Evolutionary conservation across 2,797 vertebrate genomes (phyloP), one percentile per base, ranked within the genome.

Genomic region (Takifugu ocellatus): DNA sequence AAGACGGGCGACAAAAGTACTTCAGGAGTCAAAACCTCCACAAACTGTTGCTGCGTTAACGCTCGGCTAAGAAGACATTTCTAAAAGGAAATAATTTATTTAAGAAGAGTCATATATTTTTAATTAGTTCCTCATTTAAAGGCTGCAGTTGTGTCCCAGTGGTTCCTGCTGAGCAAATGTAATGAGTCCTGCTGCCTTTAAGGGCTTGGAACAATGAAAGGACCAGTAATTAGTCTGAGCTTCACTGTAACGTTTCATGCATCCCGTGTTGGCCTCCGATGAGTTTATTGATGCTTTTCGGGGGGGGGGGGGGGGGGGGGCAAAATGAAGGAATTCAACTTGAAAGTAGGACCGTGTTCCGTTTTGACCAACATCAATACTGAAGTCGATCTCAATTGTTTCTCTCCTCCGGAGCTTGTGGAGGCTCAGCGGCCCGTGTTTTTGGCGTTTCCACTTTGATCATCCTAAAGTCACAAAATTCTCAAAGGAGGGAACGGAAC

Each of bases 141-240:
- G 29, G 46, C 49, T 48, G 59, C 56, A 58, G 56, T 49, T 36
- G 39, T 46, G 47, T 59, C 60, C 51, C 51, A 6, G 36, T 25
- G 55, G 55, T 45, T 63, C 43, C 45, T 59, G 56, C 8, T 43
- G 49, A 63, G 56, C 45, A 58, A 53, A 60, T 76, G 46, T 68
- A 74, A 74, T 63, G 55, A 68, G 56, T 63, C 57, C 43, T 62
- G 57, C 62, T 52, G 56, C 64, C 48, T 73, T 64, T 49, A 69
- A 61, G 55, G 36, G 57, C 51, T 68, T 25, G 36, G 61, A 72
- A 71, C 51, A 59, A 68, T 68, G 25, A 68, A 54, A 62, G 46
- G 62, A 51, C 25, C 24, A 58, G 31, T 66, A 77, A 81, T 83
- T 72, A 77, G 65, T 61, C 44, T 5, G 6, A 55, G 52, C 68